Evolutionary conservation across 2,888 invertebrate species (phyloP).

Genomic region (Conus canariensis): DNA sequence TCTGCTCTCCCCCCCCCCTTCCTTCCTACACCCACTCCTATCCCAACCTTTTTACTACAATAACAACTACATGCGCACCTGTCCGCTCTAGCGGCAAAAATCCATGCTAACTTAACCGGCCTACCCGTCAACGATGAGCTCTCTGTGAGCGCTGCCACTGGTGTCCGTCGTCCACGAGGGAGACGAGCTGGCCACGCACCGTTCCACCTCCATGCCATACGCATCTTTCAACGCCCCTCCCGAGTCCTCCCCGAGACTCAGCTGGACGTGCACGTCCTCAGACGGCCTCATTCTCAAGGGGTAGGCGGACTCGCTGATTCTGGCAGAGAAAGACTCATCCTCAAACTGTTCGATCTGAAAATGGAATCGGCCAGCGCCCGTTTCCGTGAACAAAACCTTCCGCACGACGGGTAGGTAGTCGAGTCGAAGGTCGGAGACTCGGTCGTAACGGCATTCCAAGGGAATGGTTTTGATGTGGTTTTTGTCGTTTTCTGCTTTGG

Average conservation of each 20-base stretch:
- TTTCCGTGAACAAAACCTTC: conserved; percentile 30
- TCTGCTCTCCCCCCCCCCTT: too few relatives aligned
- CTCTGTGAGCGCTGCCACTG: too few relatives aligned
- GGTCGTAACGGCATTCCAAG: conserved; percentile 19
- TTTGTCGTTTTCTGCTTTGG: not conserved
- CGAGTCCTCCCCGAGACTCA: not conserved
- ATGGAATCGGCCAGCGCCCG: conserved; percentile 13
- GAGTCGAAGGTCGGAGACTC: not conserved
- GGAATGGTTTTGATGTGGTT: conserved; percentile 14
- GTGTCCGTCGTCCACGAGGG: not conserved
- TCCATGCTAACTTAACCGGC: too few relatives aligned
- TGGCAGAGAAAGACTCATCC: not conserved
- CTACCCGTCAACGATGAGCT: conserved; percentile 6
- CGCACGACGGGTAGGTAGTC: conserved; percentile 30
- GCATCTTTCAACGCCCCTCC: not conserved
- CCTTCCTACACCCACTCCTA: too few relatives aligned
- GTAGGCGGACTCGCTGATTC: conserved; percentile 7
- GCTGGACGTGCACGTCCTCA: conserved; percentile 23
- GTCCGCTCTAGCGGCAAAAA: too few relatives aligned
- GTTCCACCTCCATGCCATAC: not conserved
- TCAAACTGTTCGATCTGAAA: conserved; percentile 33
- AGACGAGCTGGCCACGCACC: conserved; percentile 8
- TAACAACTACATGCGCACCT: too few relatives aligned
- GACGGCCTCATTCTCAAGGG: not conserved
- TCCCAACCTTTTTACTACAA: too few relatives aligned